Conservation (phyloP, 2,797 vertebrate genomes). For the Enoplosus armatus region DNA sequence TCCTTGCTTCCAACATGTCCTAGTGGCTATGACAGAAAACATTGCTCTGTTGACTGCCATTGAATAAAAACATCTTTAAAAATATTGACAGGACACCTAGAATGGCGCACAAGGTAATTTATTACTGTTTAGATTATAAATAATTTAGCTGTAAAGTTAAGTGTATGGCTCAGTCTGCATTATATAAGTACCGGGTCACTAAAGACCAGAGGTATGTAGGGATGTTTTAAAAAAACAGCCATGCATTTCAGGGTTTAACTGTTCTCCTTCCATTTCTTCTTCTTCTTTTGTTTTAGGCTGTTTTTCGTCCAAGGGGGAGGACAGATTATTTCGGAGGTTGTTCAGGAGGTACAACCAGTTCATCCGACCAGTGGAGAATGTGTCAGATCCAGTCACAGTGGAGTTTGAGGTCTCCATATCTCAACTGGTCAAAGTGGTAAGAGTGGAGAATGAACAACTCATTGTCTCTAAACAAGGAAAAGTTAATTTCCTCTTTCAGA, state of each 20-base stretch:
- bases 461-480: background rate
- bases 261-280: background rate
- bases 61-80: background rate
- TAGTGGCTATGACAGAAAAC: background rate
- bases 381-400: slow-evolving; percentile 93
- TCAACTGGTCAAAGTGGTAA: slow-evolving; percentile 95
- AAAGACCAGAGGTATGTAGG: background rate
- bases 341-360: slow-evolving; percentile 93
- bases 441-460: slow-evolving; percentile 38
- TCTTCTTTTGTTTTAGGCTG: slow-evolving; percentile 74
- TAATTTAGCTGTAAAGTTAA: background rate
- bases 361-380: slow-evolving; percentile 94
- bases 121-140: background rate
- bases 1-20: background rate
- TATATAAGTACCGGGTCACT: background rate
- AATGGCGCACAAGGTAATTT: background rate
- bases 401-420: slow-evolving; percentile 95
- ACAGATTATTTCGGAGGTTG: slow-evolving; percentile 89
- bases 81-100: background rate
- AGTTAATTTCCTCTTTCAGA: background rate
- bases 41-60: too few species aligned
- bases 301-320: slow-evolving; percentile 87
- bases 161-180: background rate
- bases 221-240: background rate
- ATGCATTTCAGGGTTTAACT: background rate